Evolutionary conservation across 2,888 invertebrate genomes (phyloP), one percentile per base, ranked within the genome.

Genomic region (Scaptomyza parva): DNA sequence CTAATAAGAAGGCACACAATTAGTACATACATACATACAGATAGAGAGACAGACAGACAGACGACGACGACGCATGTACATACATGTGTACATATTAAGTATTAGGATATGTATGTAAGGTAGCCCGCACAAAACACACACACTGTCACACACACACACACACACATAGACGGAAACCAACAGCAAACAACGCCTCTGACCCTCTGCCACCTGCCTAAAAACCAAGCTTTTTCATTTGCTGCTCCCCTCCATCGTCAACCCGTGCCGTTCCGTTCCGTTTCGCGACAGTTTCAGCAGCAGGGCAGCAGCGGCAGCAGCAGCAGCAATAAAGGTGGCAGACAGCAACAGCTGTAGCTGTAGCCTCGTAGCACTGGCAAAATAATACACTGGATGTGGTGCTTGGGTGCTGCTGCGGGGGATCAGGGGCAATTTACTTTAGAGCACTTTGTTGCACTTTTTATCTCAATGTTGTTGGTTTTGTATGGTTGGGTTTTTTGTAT

Each of bases 361-460:
- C 17, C 37, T 20, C 30, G 47, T 33, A 60, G 63, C 40, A 55
- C 35, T 30, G 33, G 40, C 50, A 43, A n/a, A n/a, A 58, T 66
- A 53, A 33, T 70, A n/a, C 6, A 11, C 20, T 14, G 11, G 11
- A 7, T 14, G 9, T 28, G 24, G 26, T 18, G 33, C 14, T 17
- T n/a, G 11, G 22, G 39, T 18, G 52, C n/a, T n/a, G 54, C 47
- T 47, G 58, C 41, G 61, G 39, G 43, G 55, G n/a, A n/a, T 28
- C 54, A 26, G 57, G 41, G 28, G 52, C 48, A 57, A 57, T 68
- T 63, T 55, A 68, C 63, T 79, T 57, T 68, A 66, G 50, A 61
- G 53, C 67, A 70, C 66, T 68, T 74, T 72, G 69, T 73, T 79
- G 73, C 70, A 70, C 76, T 69, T 78, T 74, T 76, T 77, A 72